A percentile compares a stretch with the other conserved stretches of the same genome.
Evolutionary conservation across 1,140 invertebrate genomes (phyloP).

Genomic region (Penaeus japonicus): DNA sequence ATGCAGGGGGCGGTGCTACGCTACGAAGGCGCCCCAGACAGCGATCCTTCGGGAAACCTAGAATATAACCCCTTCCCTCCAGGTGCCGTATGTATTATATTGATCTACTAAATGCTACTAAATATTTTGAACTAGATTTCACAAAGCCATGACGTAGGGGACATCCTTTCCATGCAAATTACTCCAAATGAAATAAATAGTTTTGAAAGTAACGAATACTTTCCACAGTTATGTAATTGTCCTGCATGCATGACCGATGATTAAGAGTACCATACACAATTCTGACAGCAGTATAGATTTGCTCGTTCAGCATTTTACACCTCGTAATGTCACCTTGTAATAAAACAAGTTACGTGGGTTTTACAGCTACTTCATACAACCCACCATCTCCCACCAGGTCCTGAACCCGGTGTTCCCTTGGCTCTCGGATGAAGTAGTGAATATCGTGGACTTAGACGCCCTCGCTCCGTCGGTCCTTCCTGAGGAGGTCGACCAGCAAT

Average conservation of each 20-base stretch:
- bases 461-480: constrained; percentile 69
- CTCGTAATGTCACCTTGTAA: no score
- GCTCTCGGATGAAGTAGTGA: not conserved
- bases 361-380: no score
- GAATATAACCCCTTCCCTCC: constrained; percentile 71
- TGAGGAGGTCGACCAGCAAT: constrained; percentile 72
- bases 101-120: not conserved
- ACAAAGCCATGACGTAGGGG: no score
- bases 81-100: constrained; percentile 69
- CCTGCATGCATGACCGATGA: no score
- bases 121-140: not conserved
- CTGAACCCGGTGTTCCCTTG: constrained; percentile 17
- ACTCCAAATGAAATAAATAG: no score
- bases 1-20: constrained; percentile 80
- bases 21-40: constrained; percentile 73
- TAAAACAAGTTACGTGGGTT: not conserved
- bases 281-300: no score
- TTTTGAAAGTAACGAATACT: no score
- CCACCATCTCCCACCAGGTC: not conserved
- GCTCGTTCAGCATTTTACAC: no score
- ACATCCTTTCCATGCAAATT: not conserved
- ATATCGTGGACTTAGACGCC: constrained; percentile 34
- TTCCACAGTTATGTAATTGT: no score
- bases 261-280: no score
- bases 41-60: constrained; percentile 62